A percentile compares a stretch with the other conserved stretches of the same genome.
Evolutionary conservation across 64 coral and sea anemone genomes (phyloP).

Genomic region (Pachyseris speciosa): DNA sequence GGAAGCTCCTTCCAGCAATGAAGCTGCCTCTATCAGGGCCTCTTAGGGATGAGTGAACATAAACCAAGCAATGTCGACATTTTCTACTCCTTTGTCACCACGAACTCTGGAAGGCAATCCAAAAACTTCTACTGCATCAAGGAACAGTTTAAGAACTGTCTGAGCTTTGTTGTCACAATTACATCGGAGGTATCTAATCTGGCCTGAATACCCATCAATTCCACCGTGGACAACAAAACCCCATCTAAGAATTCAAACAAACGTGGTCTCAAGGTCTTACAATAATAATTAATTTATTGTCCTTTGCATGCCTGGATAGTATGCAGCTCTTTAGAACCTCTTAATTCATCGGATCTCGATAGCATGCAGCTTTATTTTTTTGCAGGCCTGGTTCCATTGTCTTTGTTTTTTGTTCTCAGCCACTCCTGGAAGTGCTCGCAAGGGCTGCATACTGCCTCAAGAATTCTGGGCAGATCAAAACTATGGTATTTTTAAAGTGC

Average conservation of each 20-base stretch:
- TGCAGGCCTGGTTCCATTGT: not conserved
- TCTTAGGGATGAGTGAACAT: conserved; percentile 48
- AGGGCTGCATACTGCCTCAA: no score
- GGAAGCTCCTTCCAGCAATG: conserved; percentile 64
- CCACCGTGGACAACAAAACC: no score
- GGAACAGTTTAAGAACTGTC: conserved; percentile 35
- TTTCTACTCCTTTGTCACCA: conserved; percentile 55
- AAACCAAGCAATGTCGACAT: conserved; percentile 69
- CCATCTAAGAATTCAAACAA: conserved; percentile 5
- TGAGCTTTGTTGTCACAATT: conserved; percentile 12
- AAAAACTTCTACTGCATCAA: conserved; percentile 43
- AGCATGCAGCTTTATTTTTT: not conserved
- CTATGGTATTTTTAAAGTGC: no score
- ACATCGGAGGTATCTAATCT: conserved; percentile 43
- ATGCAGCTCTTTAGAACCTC: no score
- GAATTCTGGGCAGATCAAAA: no score
- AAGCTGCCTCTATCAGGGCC: conserved; percentile 75
- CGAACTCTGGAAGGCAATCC: conserved; percentile 56
- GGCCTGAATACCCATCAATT: conserved; percentile 31
- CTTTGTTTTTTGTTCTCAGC: no score
- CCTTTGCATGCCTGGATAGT: not conserved
- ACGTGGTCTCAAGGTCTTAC: not conserved
- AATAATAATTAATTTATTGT: no score
- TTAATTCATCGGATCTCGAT: not conserved
- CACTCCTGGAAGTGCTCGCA: no score